Conservation (phyloP, 2,797 vertebrate species). For the Falco novaeseelandiae region DNA sequence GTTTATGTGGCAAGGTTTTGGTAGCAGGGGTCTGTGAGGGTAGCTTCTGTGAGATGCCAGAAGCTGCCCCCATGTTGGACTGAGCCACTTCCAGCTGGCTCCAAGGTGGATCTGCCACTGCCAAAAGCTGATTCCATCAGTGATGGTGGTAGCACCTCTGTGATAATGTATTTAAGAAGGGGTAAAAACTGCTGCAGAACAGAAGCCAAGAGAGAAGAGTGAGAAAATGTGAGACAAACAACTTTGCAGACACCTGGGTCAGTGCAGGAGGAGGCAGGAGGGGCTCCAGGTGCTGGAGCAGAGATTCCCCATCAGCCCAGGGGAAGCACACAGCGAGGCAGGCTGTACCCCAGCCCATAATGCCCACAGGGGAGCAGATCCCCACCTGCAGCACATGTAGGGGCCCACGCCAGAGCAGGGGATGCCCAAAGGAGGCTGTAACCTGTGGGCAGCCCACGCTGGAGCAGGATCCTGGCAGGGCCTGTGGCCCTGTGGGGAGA, state of each 20-base stretch:
- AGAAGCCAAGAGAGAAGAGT: not conserved
- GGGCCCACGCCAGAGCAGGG: fast-evolving
- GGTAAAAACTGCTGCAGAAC: not conserved
- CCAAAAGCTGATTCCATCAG: not conserved
- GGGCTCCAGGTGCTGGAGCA: not conserved
- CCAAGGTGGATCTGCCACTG: fast-evolving
- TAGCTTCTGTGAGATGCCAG: not conserved
- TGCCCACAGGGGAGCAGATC: not conserved
- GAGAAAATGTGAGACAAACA: too few relatives aligned
- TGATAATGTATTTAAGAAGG: not conserved
- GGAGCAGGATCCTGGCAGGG: not conserved
- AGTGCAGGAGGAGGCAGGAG: not conserved
- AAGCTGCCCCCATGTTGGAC: not conserved
- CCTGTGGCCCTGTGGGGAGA: not conserved
- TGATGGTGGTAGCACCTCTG: not conserved
- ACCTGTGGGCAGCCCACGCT: not conserved
- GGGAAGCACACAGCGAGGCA: not conserved
- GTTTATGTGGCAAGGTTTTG: not conserved
- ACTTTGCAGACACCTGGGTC: too few relatives aligned
- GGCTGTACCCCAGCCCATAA: too few relatives aligned
- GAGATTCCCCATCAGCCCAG: not conserved
- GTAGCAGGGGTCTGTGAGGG: not conserved
- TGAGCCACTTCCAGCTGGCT: not conserved
- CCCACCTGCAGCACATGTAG: not conserved
- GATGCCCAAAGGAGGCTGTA: not conserved